Base-by-base conservation (phyloP, 2,113 vertebrate genomes). In the Lates calcarifer region DNA sequence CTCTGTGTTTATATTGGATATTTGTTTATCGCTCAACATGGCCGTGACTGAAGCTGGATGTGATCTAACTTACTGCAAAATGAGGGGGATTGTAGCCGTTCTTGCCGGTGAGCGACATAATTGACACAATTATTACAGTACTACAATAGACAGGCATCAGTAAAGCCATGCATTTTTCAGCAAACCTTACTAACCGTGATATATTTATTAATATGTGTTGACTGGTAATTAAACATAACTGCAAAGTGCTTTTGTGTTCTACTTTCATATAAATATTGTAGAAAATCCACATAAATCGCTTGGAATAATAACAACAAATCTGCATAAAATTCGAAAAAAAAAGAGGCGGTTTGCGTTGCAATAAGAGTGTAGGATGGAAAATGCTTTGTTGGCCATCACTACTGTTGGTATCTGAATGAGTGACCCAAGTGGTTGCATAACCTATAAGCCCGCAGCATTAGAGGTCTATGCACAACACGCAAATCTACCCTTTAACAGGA, bases 41-140 rank as follows among this genome's bases (percentile, higher is more conserved):
- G 94, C 92, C 39, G 90, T 95, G 57, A 96, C 95, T 0, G 91
- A 95, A 39, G 93, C 94, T 74, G 91, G 93, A 90, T 95, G 94
- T 24, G 95, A 96, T 24, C 77, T 96, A 8, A 95, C 95, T 26
- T 96, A 96, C 89, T 96, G 94, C 92, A 95, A 87, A 64, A 96
- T 96, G 95, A 91, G 95, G 75, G 94, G 95, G 7, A 94, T 96
- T 55, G 92, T 94, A 0, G 62, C 93, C 0, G 92, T 96, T 41
- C 92, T 96, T 7, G 91, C 95, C 65, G 95, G 95, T 96, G 92
- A 88, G 95, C 70, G 14, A 55, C 29, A 2, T 13, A 33, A 47
- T 28, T 31, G 15, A 29, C 22, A 6, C 18, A 2, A 35, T 6
- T 14, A 18, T 14, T 33, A 35, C 15, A 35, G 5, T 24, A 29